These are phyloP conservation scores for Pachyrhynchus sulphureomaculatus DNA, from an alignment of 1,140 invertebrate genomes.

Conservation along the genomic window DNA sequence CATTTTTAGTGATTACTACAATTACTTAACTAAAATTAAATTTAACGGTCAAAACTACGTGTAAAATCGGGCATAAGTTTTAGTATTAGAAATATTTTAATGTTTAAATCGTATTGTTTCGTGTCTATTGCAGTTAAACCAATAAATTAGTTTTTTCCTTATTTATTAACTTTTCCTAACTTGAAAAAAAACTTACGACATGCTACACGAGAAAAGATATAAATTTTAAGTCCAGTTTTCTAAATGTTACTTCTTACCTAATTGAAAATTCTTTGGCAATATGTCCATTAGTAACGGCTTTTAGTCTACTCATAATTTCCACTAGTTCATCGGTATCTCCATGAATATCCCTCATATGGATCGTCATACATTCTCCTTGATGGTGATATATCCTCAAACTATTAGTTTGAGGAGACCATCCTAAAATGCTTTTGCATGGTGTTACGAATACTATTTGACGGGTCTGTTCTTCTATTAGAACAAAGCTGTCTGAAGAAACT, in stretches of 20 bases:
- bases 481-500: slow-evolving; percentile 83
- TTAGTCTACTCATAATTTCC: slow-evolving; percentile 73
- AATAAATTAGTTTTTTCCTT: no score
- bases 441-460: slow-evolving; percentile 85
- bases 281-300: slow-evolving; percentile 72
- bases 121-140: no score
- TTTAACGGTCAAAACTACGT: no score
- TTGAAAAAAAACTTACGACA: no score
- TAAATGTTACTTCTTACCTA: slow-evolving; percentile 35
- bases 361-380: slow-evolving; percentile 80
- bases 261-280: slow-evolving; percentile 74
- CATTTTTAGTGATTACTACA: no score
- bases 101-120: no score
- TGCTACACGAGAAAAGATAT: no score
- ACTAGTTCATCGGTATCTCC: slow-evolving; percentile 74
- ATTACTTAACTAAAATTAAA: no score
- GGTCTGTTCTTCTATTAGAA: slow-evolving; percentile 81
- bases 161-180: no score
- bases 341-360: slow-evolving; percentile 65
- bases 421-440: slow-evolving; percentile 78
- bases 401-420: slow-evolving; percentile 54
- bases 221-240: no score
- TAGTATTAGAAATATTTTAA: no score
- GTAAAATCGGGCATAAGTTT: no score
- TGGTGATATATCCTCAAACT: slow-evolving; percentile 72